Evolutionary conservation across 2,888 invertebrate species (phyloP).

Genomic region (Chironomus tentans): DNA sequence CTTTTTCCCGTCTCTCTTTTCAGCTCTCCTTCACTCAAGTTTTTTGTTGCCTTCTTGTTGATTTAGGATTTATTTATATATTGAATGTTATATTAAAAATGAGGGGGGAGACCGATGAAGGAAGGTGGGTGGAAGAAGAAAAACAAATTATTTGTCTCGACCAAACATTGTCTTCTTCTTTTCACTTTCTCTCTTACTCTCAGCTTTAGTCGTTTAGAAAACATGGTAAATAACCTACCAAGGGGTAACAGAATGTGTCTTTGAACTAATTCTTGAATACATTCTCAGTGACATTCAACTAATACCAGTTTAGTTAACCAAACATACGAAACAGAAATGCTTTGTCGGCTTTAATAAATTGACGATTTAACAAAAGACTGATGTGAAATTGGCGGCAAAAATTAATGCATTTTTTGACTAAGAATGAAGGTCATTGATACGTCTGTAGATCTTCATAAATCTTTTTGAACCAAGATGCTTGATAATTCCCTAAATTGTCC

Average conservation of each 20-base stretch:
- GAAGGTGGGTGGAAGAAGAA: background rate
- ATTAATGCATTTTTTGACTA: too few species aligned
- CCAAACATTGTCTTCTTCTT: background rate
- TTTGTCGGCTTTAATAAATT: background rate
- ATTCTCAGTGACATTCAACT: background rate
- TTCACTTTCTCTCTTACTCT: background rate
- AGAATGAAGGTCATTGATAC: too few species aligned
- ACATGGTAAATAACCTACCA: background rate
- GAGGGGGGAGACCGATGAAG: background rate
- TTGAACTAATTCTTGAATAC: background rate
- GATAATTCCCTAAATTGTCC: too few species aligned
- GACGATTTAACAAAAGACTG: background rate
- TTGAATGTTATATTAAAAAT: background rate
- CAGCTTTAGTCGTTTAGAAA: background rate
- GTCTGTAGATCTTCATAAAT: too few species aligned
- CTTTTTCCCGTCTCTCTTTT: background rate
- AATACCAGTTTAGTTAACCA: background rate
- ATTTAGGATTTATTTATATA: background rate
- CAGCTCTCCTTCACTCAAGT: background rate
- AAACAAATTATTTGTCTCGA: background rate
- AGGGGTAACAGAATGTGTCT: background rate
- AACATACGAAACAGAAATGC: background rate
- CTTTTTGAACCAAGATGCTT: too few species aligned
- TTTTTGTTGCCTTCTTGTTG: background rate
- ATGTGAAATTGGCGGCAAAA: too few species aligned